Evolutionary conservation across 92 coral and sea anemone species (phyloP), one percentile per base, ranked within the genome.

Genomic region (Muricea muricata): DNA sequence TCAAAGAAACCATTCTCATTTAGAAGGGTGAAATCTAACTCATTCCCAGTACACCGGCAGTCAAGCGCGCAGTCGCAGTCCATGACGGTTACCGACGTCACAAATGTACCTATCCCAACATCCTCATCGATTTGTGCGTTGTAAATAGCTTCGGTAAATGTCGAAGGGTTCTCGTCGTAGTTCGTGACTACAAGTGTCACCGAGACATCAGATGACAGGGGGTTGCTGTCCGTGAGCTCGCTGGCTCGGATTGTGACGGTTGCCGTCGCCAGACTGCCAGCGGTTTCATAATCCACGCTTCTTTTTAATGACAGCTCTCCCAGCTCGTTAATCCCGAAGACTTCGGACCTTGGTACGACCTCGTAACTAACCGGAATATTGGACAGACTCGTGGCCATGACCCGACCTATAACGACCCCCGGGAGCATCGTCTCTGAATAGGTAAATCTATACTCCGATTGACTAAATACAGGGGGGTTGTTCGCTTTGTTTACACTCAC

Each of bases 41-140:
- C 90, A 7, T 86, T 91, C n/a, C 82, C 67, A 0, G 87, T 33
- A 33, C 98, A 95, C 28, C 69, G 71, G 71, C 98, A 92, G 31
- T 87, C 90, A 25, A 45, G 65, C 20, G 87, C 81, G 46, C 98
- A 95, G 56, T 95, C 98, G 48, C 97, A 92, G 78, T 95, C 98
- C n/a, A 78, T 89, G 26, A 97, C 98, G 17, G 85, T n/a, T 3
- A 93, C 96, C n/a, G 86, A 84, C 35, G 89, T 40, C n/a, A 95
- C 91, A 1, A 87, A 65, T 47, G 85, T 90, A 45, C 98, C 97
- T 11, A 81, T 37, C 1, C 85, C 65, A 41, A 61, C 72, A 40
- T 90, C 90, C 55, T 95, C 98, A 42, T 39, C 56, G 4, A 95
- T 83, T 7, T 85, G 80, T 34, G 87, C 92, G 52, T 23, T 45